These are phyloP conservation scores for Dermatophagoides farinae DNA, from an alignment of 1,140 invertebrate genomes.

Conservation along the genomic window DNA sequence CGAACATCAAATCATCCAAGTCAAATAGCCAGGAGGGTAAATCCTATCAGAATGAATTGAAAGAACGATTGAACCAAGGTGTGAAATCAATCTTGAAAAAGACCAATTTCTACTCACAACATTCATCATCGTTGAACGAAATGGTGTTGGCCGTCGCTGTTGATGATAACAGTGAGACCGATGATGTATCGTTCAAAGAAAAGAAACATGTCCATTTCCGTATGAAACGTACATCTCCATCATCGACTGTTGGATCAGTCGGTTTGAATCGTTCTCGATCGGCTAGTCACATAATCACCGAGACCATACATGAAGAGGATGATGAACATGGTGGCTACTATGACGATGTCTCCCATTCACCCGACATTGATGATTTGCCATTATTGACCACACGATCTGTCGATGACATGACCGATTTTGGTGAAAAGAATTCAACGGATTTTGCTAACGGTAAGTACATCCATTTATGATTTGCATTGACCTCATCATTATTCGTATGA, in stretches of 20 bases:
- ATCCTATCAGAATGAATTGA: constrained; percentile 8
- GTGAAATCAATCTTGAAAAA: constrained; percentile 21
- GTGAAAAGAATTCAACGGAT: not conserved
- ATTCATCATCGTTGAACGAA: not conserved
- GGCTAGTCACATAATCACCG: constrained; percentile 6
- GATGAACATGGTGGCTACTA: not conserved
- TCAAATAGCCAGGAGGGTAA: not conserved
- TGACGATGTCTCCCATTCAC: not conserved
- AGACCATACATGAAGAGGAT: not conserved
- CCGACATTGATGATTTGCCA: not conserved
- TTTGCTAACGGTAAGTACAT: too few relatives aligned
- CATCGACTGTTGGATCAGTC: not conserved
- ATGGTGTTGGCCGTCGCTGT: not conserved
- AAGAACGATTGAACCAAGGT: constrained; percentile 14
- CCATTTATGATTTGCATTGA: too few relatives aligned
- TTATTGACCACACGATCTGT: not conserved
- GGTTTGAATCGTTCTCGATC: constrained; percentile 9
- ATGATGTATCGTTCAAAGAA: not conserved
- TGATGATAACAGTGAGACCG: not conserved
- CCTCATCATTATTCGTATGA: too few relatives aligned
- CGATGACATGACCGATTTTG: not conserved
- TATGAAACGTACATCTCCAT: not conserved
- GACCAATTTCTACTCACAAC: not conserved
- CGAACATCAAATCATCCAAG: not conserved
- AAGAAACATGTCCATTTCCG: not conserved